Evolutionary conservation across 2,113 vertebrate genomes (phyloP).

Genomic region (Polyodon spathula): DNA sequence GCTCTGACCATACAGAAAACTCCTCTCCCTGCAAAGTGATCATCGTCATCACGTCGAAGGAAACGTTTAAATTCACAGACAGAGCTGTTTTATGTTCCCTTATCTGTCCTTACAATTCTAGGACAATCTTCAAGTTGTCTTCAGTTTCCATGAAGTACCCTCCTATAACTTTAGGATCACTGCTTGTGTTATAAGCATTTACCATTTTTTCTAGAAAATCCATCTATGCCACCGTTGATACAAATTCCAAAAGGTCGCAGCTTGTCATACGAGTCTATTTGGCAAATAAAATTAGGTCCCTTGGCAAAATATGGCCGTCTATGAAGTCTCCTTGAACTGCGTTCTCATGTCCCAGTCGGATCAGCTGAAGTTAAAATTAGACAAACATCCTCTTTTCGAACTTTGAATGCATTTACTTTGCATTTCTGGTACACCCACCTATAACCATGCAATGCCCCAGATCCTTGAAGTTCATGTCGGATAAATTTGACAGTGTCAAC

Average conservation of each 20-base stretch:
- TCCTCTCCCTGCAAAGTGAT: no score
- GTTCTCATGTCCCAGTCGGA: not conserved
- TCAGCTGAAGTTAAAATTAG: conserved; percentile 10
- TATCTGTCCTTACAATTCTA: conserved; percentile 11
- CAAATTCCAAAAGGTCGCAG: conserved; percentile 13
- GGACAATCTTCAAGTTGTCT: not conserved
- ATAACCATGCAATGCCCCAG: no score
- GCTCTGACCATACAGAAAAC: no score
- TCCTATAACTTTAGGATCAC: conserved; percentile 10
- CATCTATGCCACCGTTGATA: conserved; percentile 11
- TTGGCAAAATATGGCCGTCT: conserved; percentile 4
- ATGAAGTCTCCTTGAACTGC: not conserved
- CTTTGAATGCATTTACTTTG: conserved; percentile 2
- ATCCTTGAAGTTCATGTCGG: no score
- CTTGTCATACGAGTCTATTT: conserved; percentile 18
- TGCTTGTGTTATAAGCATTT: conserved; percentile 12
- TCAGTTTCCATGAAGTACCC: conserved; percentile 1
- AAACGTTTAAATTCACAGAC: no score
- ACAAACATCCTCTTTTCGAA: conserved; percentile 1
- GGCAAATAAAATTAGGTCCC: conserved; percentile 18
- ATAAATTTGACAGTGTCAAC: no score
- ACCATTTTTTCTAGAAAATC: conserved; percentile 10
- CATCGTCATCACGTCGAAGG: no score
- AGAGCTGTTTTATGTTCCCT: not conserved
- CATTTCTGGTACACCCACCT: conserved; percentile 12